Conservation (phyloP, 2,888 invertebrate species). For the Coelopa pilipes region DNA sequence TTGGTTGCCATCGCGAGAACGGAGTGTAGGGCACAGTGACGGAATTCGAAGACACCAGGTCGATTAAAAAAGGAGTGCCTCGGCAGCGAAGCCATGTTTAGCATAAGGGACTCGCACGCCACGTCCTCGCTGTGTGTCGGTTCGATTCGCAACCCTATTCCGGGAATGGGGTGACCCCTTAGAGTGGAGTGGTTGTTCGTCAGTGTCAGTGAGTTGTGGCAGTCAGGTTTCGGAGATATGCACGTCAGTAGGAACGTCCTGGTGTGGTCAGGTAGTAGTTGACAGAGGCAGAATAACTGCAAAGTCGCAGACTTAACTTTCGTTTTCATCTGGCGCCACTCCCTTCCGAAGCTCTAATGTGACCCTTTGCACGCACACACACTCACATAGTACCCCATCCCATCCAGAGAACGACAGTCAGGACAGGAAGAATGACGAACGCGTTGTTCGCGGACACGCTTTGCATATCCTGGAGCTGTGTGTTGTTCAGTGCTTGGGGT, state of each 20-base stretch:
- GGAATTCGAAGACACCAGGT: constrained; percentile 36
- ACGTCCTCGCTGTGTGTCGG: constrained; percentile 4
- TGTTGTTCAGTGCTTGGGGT: background rate
- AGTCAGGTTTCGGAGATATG: constrained; percentile 3
- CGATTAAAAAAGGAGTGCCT: constrained; percentile 39
- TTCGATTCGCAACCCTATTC: background rate
- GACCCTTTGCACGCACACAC: constrained; percentile 2
- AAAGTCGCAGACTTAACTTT: constrained; percentile 12
- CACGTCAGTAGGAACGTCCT: background rate
- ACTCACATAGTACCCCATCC: background rate
- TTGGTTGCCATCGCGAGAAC: background rate
- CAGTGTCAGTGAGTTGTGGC: background rate
- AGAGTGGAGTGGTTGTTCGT: background rate
- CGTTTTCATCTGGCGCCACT: constrained; percentile 34
- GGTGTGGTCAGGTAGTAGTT: background rate
- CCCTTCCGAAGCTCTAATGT: constrained; percentile 39
- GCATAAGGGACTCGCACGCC: constrained; percentile 18
- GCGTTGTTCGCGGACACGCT: constrained; percentile 4
- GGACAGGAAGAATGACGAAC: background rate
- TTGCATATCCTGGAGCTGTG: constrained; percentile 4
- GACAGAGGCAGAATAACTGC: background rate
- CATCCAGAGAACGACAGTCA: background rate
- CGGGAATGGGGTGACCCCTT: no score
- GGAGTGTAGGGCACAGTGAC: constrained; percentile 19
- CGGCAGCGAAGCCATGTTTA: constrained; percentile 17